Percentiles rank a stretch among this genome's conserved stretches.
phyloP scores from a whole-genome alignment of 2,113 vertebrate genomes.

The Bufo gargarizans region DNA sequence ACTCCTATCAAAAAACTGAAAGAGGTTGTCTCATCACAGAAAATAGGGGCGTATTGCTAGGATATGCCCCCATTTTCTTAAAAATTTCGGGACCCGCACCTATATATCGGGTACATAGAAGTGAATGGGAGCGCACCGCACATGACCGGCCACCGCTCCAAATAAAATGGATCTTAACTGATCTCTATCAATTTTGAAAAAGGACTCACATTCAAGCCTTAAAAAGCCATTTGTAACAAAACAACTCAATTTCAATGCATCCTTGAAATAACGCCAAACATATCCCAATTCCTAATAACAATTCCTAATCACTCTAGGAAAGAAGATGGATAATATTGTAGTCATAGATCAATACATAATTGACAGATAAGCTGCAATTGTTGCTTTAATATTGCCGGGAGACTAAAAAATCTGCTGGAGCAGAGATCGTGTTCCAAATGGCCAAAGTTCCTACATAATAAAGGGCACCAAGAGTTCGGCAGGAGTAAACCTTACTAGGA shows the following conservation, averaged over 20 bases:
- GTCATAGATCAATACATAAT: background rate
- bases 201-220: constrained; percentile 4
- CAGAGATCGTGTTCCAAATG: background rate
- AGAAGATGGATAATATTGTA: background rate
- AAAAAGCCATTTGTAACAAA: background rate
- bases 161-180: constrained; percentile 10
- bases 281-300: background rate
- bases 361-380: background rate
- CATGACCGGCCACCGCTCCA: too few relatives aligned
- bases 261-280: background rate
- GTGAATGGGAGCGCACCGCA: too few relatives aligned
- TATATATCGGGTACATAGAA: too few relatives aligned
- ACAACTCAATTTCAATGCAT: constrained; percentile 7
- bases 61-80: too few relatives aligned
- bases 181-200: constrained; percentile 34
- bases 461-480: too few relatives aligned
- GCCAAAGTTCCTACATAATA: background rate
- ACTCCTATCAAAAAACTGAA: too few relatives aligned
- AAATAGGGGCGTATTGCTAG: too few relatives aligned
- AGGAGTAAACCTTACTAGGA: too few relatives aligned
- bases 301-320: background rate
- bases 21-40: too few relatives aligned
- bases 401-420: too few relatives aligned
- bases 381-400: background rate
- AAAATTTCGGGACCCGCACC: too few relatives aligned